phyloP scores from a whole-genome alignment of 2,888 invertebrate species.

The Celastrina argiolus region DNA sequence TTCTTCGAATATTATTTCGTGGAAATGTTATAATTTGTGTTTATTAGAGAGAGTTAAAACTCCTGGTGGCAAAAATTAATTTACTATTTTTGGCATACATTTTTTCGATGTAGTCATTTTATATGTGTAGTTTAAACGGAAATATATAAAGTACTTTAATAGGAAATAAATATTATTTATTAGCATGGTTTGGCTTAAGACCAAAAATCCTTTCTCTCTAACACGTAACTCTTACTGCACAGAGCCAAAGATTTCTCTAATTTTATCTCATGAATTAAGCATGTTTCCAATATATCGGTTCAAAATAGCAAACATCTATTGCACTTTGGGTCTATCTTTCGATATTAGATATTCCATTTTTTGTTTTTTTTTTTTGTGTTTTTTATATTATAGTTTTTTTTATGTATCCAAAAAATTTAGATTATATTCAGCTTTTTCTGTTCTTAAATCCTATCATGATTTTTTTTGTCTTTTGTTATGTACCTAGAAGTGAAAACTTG shows the following conservation, averaged over 20 bases:
- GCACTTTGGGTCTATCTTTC: too few species aligned
- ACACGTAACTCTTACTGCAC: not conserved
- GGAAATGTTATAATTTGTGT: not conserved
- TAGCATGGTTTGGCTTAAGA: not conserved
- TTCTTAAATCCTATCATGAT: too few species aligned
- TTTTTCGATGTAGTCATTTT: not conserved
- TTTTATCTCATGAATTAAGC: not conserved
- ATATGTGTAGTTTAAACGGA: not conserved
- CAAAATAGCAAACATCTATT: too few species aligned
- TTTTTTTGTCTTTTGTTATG: too few species aligned
- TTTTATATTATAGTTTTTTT: too few species aligned
- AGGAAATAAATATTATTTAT: not conserved
- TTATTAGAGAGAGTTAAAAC: not conserved
- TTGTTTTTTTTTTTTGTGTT: too few species aligned
- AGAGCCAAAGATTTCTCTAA: not conserved
- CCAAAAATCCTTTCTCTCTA: not conserved
- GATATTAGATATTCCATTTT: too few species aligned
- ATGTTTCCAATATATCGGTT: too few species aligned
- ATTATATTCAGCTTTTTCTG: too few species aligned
- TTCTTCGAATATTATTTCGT: not conserved
- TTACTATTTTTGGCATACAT: not conserved
- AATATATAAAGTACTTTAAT: not conserved
- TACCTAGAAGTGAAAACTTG: too few species aligned
- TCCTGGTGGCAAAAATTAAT: not conserved
- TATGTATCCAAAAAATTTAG: too few species aligned